Evolutionary conservation across 2,888 invertebrate species (phyloP), one percentile per base, ranked within the genome.

Genomic region (Cristatella mucedo): DNA sequence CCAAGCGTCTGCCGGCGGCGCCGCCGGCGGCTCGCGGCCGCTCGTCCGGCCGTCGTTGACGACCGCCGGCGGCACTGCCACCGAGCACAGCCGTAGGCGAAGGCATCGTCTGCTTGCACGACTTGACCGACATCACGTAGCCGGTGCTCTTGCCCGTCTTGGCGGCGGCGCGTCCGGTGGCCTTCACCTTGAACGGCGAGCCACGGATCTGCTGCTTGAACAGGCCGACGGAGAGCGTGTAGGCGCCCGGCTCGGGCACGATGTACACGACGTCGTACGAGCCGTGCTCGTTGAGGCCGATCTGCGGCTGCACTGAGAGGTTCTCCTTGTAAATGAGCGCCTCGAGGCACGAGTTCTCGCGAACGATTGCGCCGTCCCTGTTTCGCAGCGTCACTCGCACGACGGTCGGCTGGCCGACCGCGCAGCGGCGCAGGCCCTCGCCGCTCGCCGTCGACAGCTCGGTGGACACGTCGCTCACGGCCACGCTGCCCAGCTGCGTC

Each of bases 161-260:
- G n/a, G 53, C 54, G 19, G 49, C 49, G 18, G 53, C 55, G 16
- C 50, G 54, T 21, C 50, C 44, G 29, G 52, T 48, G 22, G 60
- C 58, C 40, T 58, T 56, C 30, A 67, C 52, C 41, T 57, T 60
- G 52, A 67, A 68, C 2, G 69, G 69, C 26, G 67, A 67, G 11
- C 64, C 64, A 41, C 61, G 63, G 39, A 69, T 66, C 39, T 62
- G 63, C 43, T 61, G 61, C 15, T 63, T 66, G 47, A 61, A 67
- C 21, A 69, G 50, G 32, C 55, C 54, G 18, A 69, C 54, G 31
- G 56, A 57, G 44, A 69, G 51, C 16, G 54, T 48, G 51, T 67
- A 67, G 2, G 50, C 49, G 11, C 67, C 69, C 44, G 63, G 61
- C 29, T 59, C 53, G 33, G 56, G 55, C n/a, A 63, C 50, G 7